Base-by-base conservation (phyloP, 2,113 vertebrate genomes). In the Stigmatopora nigra region DNA sequence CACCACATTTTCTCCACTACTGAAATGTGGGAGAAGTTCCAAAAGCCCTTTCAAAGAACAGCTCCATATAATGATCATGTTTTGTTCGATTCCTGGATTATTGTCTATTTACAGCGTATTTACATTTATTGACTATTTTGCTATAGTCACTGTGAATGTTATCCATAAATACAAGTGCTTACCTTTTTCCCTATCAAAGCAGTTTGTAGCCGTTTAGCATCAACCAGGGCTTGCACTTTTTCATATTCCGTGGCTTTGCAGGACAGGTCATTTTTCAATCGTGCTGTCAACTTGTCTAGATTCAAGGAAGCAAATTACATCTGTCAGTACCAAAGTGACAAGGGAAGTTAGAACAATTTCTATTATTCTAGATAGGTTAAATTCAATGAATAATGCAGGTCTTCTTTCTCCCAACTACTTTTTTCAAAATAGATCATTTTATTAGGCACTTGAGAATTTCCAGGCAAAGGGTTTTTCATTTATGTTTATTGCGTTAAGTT, bases 181-280 rank as follows among this genome's bases (percentile, higher is more conserved):
- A 98, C 96, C 94, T 95, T 94, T 79, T 90, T 76, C 45, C 92
- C 89, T 76, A 89, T 89, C 69, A 87, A 76, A 78, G 86, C 87
- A 76, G 89, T 92, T 45, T 89, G 75, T 68, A 80, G 82, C 72
- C 91, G 93, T 78, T 91, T 93, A 61, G 81, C 88, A 56, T 91
- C 84, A 69, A 92, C 76, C 79, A 95, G 83, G 41, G 91, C 89
- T 61, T 75, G 80, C 0, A 97, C 79, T 61, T 86, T 87, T 66
- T 91, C 74, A 74, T 93, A 96, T 79, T 95, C 90, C 65, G 85
- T 76, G n/a, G 90, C 91, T 78, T 92, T 94, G 71, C 90, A 93
- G 77, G 65, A 84, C 63, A 89, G 77, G n/a, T 84, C 90, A 82
- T 90, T 87, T 85, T 91, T 90, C 81, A 89, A 53, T 68, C 59